Evolutionary conservation across 2,888 invertebrate species (phyloP).

Genomic region (Ophioninae sp.): DNA sequence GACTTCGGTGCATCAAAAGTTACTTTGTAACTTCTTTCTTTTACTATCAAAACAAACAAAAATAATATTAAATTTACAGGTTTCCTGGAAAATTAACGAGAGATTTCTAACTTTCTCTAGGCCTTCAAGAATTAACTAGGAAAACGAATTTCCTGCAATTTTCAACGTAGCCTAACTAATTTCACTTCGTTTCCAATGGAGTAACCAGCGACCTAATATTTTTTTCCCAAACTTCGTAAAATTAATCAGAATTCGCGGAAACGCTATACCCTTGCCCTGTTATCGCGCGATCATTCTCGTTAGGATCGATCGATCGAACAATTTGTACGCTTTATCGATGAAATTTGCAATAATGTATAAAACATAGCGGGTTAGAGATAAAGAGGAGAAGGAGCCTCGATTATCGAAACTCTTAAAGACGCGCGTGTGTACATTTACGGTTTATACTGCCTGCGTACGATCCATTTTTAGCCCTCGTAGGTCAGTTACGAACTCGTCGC

Average conservation of each 20-base stretch:
- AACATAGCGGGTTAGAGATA: not conserved
- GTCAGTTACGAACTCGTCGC: constrained; percentile 14
- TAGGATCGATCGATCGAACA: constrained; percentile 7
- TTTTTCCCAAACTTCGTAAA: no score
- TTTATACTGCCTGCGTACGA: constrained; percentile 23
- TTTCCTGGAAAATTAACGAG: not conserved
- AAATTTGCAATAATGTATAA: constrained; percentile 26
- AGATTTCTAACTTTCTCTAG: not conserved
- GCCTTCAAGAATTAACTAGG: no score
- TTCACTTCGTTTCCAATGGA: no score
- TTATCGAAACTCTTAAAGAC: constrained; percentile 12
- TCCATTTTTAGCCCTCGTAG: constrained; percentile 13
- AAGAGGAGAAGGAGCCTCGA: not conserved
- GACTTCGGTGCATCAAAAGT: not conserved
- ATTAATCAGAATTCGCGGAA: not conserved
- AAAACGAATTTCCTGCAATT: no score
- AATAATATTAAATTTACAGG: not conserved
- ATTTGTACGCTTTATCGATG: constrained; percentile 2
- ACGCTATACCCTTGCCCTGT: not conserved
- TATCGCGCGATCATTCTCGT: not conserved
- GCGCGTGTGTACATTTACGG: constrained; percentile 19
- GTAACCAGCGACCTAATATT: no score
- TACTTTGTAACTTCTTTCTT: no score
- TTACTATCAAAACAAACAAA: no score
- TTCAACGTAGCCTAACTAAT: no score